Evolutionary conservation across 92 coral and sea anemone genomes (phyloP).

Genomic region (Porites rus): DNA sequence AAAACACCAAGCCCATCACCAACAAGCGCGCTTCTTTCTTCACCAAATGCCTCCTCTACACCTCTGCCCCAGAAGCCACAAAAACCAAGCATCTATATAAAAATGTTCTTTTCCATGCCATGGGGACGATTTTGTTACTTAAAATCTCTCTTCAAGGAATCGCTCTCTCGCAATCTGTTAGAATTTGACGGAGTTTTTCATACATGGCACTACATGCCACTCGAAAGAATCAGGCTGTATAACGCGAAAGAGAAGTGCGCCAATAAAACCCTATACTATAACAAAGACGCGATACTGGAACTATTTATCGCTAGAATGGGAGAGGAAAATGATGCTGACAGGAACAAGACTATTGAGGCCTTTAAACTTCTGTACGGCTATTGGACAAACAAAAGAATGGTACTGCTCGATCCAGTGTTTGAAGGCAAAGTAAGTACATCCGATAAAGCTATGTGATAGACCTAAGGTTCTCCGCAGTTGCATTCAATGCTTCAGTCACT

Average conservation of each 20-base stretch:
- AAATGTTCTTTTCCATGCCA: neutral
- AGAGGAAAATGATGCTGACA: neutral
- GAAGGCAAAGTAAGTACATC: conserved; percentile 27
- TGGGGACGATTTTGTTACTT: conserved; percentile 49
- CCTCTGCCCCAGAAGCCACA: no score
- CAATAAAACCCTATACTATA: neutral
- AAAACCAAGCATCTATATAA: neutral
- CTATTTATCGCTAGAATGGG: conserved; percentile 30
- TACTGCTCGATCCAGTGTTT: conserved; percentile 43
- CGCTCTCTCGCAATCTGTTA: conserved; percentile 60
- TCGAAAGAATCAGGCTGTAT: conserved; percentile 25
- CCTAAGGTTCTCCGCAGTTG: no score
- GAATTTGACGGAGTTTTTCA: conserved; percentile 12
- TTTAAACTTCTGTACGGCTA: conserved; percentile 28
- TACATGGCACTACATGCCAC: neutral
- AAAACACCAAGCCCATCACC: neutral
- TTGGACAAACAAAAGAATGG: conserved; percentile 43
- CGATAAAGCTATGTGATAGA: no score
- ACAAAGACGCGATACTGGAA: conserved; percentile 28
- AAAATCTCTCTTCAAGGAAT: conserved; percentile 57
- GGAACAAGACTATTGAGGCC: conserved; percentile 15
- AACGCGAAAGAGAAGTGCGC: conserved; percentile 19
- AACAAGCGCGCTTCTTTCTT: neutral
- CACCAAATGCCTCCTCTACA: neutral
- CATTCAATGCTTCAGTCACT: no score